phyloP scores from a whole-genome alignment of 2,888 invertebrate genomes.

The Poecilobothrus nobilitatus region DNA sequence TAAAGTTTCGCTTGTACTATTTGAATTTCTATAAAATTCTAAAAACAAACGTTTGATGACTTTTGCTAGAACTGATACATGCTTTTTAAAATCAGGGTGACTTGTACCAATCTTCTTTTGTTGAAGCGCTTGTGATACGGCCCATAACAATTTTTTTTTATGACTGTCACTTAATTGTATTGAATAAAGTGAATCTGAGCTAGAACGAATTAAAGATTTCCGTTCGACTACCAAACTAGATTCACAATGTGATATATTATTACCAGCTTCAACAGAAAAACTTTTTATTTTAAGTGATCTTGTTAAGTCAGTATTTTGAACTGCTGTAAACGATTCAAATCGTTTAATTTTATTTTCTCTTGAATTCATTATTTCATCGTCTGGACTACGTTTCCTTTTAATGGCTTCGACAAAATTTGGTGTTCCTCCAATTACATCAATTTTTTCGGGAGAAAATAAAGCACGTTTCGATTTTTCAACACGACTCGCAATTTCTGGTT shows the following conservation, averaged over 20 bases:
- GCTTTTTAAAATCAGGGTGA: slow-evolving; percentile 62
- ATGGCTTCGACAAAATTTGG: neutral
- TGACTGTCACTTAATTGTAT: slow-evolving; percentile 38
- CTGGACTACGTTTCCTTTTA: too few species aligned
- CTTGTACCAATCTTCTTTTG: slow-evolving; percentile 56
- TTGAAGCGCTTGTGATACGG: slow-evolving; percentile 67
- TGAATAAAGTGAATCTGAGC: slow-evolving; percentile 24
- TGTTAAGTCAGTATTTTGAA: slow-evolving; percentile 31
- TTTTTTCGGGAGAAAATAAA: slow-evolving; percentile 54
- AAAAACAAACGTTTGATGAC: slow-evolving; percentile 57
- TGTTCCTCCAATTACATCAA: neutral
- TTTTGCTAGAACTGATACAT: slow-evolving; percentile 58
- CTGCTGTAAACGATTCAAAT: too few species aligned
- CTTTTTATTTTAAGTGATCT: slow-evolving; percentile 41
- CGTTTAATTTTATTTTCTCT: too few species aligned
- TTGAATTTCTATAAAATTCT: slow-evolving; percentile 49
- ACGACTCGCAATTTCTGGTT: slow-evolving; percentile 44
- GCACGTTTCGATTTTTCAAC: slow-evolving; percentile 57
- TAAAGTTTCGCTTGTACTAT: slow-evolving; percentile 71
- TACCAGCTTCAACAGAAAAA: slow-evolving; percentile 29
- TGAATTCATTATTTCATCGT: too few species aligned
- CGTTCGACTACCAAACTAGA: neutral
- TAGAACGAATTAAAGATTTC: slow-evolving; percentile 22
- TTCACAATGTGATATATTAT: too few species aligned
- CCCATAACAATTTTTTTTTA: slow-evolving; percentile 64